Percentiles rank a stretch among this genome's conserved stretches.
Evolutionary conservation across 2,113 vertebrate genomes (phyloP).

Genomic region (Oryzias melastigma): DNA sequence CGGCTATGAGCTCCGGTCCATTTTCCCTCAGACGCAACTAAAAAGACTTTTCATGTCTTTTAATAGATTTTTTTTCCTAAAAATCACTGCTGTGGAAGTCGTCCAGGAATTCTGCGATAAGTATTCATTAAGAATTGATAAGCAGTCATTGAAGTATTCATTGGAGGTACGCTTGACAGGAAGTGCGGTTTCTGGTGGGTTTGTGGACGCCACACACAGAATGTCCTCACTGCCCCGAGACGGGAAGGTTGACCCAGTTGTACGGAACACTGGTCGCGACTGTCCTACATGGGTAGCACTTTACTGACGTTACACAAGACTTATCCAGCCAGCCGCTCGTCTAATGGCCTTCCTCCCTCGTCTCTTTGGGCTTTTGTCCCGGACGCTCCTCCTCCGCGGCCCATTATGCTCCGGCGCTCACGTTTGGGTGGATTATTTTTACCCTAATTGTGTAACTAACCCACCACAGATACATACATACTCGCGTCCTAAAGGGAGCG

Average conservation of each 20-base stretch:
- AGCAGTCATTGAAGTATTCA: constrained; percentile 56
- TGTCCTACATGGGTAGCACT: constrained; percentile 71
- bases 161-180: constrained; percentile 44
- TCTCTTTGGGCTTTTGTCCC: constrained; percentile 51
- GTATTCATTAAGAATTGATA: constrained; percentile 63
- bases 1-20: constrained; percentile 22
- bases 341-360: constrained; percentile 51
- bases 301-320: constrained; percentile 64
- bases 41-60: constrained; percentile 30
- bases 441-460: constrained; percentile 44
- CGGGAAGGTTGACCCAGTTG: constrained; percentile 71
- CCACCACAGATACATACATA: background rate
- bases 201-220: constrained; percentile 17
- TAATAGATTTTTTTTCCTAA: constrained; percentile 27
- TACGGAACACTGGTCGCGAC: constrained; percentile 66
- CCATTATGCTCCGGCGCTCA: constrained; percentile 58
- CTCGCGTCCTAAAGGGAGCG: no score
- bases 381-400: constrained; percentile 38
- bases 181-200: constrained; percentile 36
- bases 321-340: constrained; percentile 42
- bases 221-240: constrained; percentile 60
- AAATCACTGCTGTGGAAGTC: constrained; percentile 53
- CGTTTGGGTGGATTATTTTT: constrained; percentile 49
- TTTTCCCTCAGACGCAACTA: constrained; percentile 17
- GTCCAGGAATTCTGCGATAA: constrained; percentile 55